A percentile compares a stretch with the other conserved stretches of the same genome.
phyloP scores from a whole-genome alignment of 2,797 vertebrate genomes.

The Sebastes elongatus region DNA sequence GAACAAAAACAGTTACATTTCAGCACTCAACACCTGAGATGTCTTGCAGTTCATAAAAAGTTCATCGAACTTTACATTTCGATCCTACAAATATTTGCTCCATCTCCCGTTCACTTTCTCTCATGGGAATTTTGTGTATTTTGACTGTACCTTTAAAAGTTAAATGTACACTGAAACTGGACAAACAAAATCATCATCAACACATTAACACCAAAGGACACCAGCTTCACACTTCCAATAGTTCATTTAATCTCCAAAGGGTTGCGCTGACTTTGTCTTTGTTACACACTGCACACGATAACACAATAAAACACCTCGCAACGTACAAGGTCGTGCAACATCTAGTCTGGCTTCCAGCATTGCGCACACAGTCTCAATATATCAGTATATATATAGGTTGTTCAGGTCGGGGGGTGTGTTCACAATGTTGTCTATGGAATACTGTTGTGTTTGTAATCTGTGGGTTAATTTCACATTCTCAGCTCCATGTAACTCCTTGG shows the following conservation, averaged over 20 bases:
- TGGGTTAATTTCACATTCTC: slow-evolving; percentile 11
- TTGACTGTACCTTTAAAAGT: neutral
- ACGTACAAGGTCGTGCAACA: slow-evolving; percentile 74
- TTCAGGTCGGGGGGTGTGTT: slow-evolving; percentile 30
- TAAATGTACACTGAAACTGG: neutral
- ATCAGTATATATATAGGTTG: slow-evolving; percentile 23
- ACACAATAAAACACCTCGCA: slow-evolving; percentile 73
- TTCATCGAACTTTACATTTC: too few species aligned
- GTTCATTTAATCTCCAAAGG: slow-evolving; percentile 74
- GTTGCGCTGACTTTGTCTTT: slow-evolving; percentile 68
- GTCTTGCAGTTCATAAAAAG: too few species aligned
- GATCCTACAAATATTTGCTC: too few species aligned
- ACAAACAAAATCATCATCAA: neutral
- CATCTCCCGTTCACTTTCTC: too few species aligned
- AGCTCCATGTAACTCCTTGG: neutral
- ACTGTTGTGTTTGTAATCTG: slow-evolving; percentile 38
- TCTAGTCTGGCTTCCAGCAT: slow-evolving; percentile 57
- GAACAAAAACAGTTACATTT: neutral
- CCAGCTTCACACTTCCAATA: slow-evolving; percentile 56
- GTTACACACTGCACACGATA: slow-evolving; percentile 74
- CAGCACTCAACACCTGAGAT: neutral
- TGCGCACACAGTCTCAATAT: slow-evolving; percentile 31
- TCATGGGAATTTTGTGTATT: neutral
- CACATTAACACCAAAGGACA: slow-evolving; percentile 5
- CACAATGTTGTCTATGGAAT: slow-evolving; percentile 33